These are phyloP conservation scores for Chascanopsetta lugubris DNA, from an alignment of 2,113 vertebrate genomes.

Conservation along the genomic window DNA sequence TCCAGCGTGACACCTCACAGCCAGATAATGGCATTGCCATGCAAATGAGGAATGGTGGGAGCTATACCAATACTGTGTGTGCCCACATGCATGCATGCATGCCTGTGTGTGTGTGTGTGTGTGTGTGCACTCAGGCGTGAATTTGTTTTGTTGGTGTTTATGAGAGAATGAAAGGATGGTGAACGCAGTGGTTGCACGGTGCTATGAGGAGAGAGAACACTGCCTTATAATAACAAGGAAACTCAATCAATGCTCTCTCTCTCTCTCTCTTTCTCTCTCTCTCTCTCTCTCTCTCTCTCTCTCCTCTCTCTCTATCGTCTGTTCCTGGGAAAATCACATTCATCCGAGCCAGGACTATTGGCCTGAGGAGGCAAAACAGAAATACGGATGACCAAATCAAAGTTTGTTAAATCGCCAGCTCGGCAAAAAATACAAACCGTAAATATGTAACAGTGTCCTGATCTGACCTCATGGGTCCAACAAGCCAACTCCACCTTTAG, in stretches of 20 bases:
- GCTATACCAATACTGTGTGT: conserved; percentile 45
- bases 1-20: conserved; percentile 78
- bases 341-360: conserved; percentile 26
- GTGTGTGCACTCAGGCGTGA: conserved; percentile 59
- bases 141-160: conserved; percentile 71
- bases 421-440: too few relatives aligned
- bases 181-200: conserved; percentile 59
- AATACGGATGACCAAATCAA: conserved; percentile 27
- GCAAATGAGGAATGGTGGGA: conserved; percentile 75
- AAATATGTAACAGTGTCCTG: conserved; percentile 3
- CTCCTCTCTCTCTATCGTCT: conserved; percentile 29
- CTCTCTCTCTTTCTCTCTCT: conserved; percentile 40
- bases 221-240: conserved; percentile 62
- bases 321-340: conserved; percentile 31
- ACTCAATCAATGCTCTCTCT: conserved; percentile 47
- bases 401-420: conserved; percentile 16
- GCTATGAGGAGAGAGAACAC: conserved; percentile 56
- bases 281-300: conserved; percentile 32
- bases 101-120: conserved; percentile 36
- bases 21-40: conserved; percentile 81
- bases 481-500: conserved; percentile 7
- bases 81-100: conserved; percentile 40
- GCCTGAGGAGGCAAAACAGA: conserved; percentile 29
- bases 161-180: conserved; percentile 65
- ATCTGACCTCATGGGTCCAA: conserved; percentile 2